Evolutionary conservation across 1,140 invertebrate species (phyloP), one percentile per base, ranked within the genome.

Genomic region (Halesus radiatus): DNA sequence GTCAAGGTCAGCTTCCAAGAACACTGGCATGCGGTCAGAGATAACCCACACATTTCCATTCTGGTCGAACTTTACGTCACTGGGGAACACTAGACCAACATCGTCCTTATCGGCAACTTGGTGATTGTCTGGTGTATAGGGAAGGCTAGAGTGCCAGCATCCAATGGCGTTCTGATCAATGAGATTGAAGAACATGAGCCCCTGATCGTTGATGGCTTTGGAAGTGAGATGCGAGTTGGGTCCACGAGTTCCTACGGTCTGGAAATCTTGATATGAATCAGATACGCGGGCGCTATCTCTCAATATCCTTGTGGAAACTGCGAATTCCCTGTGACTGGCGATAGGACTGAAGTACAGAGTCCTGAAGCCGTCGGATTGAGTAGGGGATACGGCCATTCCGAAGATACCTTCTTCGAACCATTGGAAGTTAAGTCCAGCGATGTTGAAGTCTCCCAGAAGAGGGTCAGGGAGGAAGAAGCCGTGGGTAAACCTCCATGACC

Each of bases 151-250:
- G 84, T 94, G 94, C 95, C 95, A 96, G 85, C 95, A 96, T 13
- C 95, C 95, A 0, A 96, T 90, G 1, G 93, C 93, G 81, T 96
- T 96, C 83, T 93, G 93, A 86, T 96, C 94, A 66, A 96, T 92
- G 58, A 96, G 88, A 86, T 93, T 95, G 85, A 93, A 95, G 53
- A 95, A 90, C 87, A 95, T 93, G 1, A 96, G 86, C 15, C 94
- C 94, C 45, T 92, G 87, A 8, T 94, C 92, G 82, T 93, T 92
- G 91, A 95, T 94, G 3, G 94, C 90, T 78, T 93, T 91, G 0
- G 94, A 84, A 0, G 95, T 95, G 0, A 93, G 92, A 81, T 96
- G 94, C 1, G 90, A 88, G 62, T 94, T 89, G 8, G 90, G 89
- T 26, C 93, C 93, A 26, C 94, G 90, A 78, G 92, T 91, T 56